phyloP scores from a whole-genome alignment of 2,113 vertebrate species.

The Callionymus lyra region DNA sequence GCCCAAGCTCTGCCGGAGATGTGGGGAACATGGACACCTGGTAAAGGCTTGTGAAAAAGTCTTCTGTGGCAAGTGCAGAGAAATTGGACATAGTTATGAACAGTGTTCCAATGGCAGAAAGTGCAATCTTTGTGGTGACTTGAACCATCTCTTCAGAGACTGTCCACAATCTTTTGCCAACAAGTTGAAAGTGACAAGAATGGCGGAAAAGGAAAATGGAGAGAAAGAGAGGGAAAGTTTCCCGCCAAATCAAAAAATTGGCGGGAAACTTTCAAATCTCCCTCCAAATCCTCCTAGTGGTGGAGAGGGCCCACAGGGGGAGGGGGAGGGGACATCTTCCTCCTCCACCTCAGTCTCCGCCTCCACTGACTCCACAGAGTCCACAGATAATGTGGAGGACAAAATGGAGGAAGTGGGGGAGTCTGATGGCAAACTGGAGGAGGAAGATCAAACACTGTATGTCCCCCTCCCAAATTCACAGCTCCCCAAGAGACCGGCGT shows the following conservation, averaged over 20 bases:
- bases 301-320: neutral
- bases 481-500: neutral
- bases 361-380: neutral
- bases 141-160: constrained; percentile 3
- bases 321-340: neutral
- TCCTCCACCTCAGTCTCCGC: neutral
- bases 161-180: constrained; percentile 7
- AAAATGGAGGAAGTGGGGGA: neutral
- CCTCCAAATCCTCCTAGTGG: constrained; percentile 2
- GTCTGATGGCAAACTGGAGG: neutral
- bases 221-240: neutral
- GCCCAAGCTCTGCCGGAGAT: neutral
- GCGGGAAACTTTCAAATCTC: constrained; percentile 2
- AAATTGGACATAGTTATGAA: no score
- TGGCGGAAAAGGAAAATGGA: neutral
- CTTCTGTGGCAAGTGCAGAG: no score
- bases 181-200: neutral
- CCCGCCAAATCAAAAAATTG: no score
- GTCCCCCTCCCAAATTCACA: neutral
- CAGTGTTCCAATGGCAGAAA: no score
- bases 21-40: no score
- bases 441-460: neutral
- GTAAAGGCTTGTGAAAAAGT: no score
- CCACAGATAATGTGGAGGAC: no score
- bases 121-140: no score